Conservation (phyloP, 2,113 vertebrate species). For the Acanthisitta chloris region DNA sequence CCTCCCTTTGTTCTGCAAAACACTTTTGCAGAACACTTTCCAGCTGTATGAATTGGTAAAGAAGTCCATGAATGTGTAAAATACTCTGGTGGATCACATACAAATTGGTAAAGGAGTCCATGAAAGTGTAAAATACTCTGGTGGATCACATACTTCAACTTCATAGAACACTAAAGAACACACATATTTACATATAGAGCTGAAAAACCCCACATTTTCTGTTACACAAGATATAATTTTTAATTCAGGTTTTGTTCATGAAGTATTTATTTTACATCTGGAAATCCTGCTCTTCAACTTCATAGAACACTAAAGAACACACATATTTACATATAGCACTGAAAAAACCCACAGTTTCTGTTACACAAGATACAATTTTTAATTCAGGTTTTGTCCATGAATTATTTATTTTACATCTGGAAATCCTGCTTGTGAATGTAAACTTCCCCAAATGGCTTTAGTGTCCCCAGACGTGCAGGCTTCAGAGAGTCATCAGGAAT, state of each 20-base stretch:
- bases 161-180: background rate
- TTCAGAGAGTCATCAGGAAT: background rate
- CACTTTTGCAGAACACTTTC: background rate
- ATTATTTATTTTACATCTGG: background rate
- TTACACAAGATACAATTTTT: background rate
- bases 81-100: background rate
- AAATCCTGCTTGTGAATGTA: background rate
- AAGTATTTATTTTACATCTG: background rate
- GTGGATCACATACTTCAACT: background rate
- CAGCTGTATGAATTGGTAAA: background rate
- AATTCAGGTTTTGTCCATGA: background rate
- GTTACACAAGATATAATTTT: background rate
- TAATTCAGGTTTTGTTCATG: background rate
- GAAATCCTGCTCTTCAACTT: background rate
- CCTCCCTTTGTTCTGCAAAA: too few species aligned
- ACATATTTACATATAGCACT: background rate
- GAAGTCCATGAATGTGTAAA: background rate
- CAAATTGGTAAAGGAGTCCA: background rate
- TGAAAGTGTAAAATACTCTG: background rate
- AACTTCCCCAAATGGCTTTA: background rate
- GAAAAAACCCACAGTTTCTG: background rate
- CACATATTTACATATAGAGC: accelerated
- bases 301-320: background rate
- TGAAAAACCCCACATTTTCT: background rate
- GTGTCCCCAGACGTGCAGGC: background rate